Evolutionary conservation across 23 tunicate species (phyloP).

Genomic region (Trididemnum nubilum): DNA sequence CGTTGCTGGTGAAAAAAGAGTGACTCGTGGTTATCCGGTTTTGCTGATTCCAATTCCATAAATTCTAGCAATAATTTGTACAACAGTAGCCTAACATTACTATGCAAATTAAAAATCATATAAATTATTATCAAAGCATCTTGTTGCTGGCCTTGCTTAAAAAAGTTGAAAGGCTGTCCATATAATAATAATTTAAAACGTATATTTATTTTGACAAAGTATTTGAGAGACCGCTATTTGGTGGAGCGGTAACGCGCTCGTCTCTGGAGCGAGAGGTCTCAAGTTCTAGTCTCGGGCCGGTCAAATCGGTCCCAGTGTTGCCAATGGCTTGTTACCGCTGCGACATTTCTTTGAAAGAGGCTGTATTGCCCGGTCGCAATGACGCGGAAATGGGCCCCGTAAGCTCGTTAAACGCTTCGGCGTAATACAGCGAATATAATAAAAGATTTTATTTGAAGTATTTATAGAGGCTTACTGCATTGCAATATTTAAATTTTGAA

Average conservation of each 20-base stretch:
- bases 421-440: background rate
- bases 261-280: background rate
- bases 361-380: background rate
- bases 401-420: background rate
- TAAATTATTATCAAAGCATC: too few relatives aligned
- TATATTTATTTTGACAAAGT: too few relatives aligned
- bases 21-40: conserved; percentile 49
- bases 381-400: background rate
- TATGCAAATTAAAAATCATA: too few relatives aligned
- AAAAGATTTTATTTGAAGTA: background rate
- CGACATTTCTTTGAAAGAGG: background rate
- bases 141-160: too few relatives aligned
- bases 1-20: conserved; percentile 81
- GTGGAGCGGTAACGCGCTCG: too few relatives aligned
- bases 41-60: conserved; percentile 32
- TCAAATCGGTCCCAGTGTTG: background rate
- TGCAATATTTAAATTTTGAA: too few relatives aligned
- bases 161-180: too few relatives aligned
- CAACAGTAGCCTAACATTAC: too few relatives aligned
- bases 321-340: background rate
- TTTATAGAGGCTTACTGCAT: too few relatives aligned
- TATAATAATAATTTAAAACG: too few relatives aligned
- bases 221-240: too few relatives aligned
- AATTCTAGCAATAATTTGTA: too few relatives aligned
- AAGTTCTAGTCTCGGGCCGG: background rate